phyloP scores from a whole-genome alignment of 2,888 invertebrate species.

The Uropetala carovei region DNA sequence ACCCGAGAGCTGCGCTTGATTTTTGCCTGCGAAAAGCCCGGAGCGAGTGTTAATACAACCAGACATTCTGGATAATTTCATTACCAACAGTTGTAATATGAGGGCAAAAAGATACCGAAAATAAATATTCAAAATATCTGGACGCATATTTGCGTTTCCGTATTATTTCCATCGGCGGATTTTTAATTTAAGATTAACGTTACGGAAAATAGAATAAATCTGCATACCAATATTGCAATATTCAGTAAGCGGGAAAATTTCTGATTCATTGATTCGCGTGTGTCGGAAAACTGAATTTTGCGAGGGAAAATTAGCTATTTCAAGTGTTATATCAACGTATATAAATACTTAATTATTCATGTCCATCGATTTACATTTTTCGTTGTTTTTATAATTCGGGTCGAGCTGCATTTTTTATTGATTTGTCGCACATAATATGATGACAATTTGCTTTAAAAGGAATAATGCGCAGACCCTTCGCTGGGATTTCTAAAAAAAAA shows the following conservation, averaged over 20 bases:
- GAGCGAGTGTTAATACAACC: not conserved
- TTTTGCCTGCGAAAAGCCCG: constrained; percentile 14
- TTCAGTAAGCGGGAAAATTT: constrained; percentile 41
- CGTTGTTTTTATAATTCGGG: no score
- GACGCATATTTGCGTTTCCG: constrained; percentile 37
- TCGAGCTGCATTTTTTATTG: no score
- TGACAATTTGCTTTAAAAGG: no score
- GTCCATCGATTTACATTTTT: not conserved
- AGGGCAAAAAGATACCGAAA: not conserved
- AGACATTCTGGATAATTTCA: constrained; percentile 41
- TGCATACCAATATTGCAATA: constrained; percentile 49
- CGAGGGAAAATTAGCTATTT: not conserved
- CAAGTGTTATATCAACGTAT: not conserved
- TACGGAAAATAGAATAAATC: constrained; percentile 39
- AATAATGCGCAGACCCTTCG: no score
- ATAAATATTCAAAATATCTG: constrained; percentile 48
- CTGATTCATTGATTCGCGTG: constrained; percentile 2
- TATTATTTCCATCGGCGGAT: constrained; percentile 1
- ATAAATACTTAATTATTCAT: not conserved
- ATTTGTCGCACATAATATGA: no score
- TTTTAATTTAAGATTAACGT: constrained; percentile 58
- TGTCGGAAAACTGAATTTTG: not conserved
- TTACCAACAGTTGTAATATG: constrained; percentile 28
- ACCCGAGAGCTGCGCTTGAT: not conserved
- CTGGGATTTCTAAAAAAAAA: no score